Conservation (phyloP, 2,797 vertebrate genomes). For the Hydrocynus forskahlii region DNA sequence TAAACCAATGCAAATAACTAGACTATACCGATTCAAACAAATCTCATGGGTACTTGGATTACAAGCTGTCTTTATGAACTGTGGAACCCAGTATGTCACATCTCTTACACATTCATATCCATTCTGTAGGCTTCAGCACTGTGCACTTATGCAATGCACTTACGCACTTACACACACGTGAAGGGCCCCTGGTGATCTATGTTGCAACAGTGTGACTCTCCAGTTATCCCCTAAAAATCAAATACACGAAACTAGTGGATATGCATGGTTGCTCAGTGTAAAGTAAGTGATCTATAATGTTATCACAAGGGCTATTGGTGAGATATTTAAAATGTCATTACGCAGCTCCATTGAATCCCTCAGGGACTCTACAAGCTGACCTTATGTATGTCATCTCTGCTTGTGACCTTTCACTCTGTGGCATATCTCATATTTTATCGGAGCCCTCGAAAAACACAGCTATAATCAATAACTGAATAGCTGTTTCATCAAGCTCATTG, state of each 20-base stretch:
- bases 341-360: not conserved
- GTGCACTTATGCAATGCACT: not conserved
- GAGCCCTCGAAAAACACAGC: not conserved
- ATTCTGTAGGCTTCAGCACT: not conserved
- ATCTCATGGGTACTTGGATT: not conserved
- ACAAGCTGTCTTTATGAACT: not conserved
- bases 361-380: constrained; percentile 41
- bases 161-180: not conserved
- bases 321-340: constrained; percentile 22
- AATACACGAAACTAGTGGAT: not conserved
- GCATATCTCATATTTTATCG: constrained; percentile 26
- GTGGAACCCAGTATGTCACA: not conserved
- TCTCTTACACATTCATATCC: not conserved
- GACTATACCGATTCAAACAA: not conserved
- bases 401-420: constrained; percentile 50
- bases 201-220: not conserved
- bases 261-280: not conserved
- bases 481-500: constrained; percentile 49
- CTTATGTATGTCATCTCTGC: constrained; percentile 47
- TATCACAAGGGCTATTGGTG: not conserved
- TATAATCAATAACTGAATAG: constrained; percentile 49
- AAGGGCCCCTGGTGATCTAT: not conserved
- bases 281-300: not conserved
- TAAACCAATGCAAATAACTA: constrained; percentile 14
- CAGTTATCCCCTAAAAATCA: not conserved